Evolutionary conservation across 1,140 invertebrate species (phyloP).

Genomic region (Diachasma alloeum): DNA sequence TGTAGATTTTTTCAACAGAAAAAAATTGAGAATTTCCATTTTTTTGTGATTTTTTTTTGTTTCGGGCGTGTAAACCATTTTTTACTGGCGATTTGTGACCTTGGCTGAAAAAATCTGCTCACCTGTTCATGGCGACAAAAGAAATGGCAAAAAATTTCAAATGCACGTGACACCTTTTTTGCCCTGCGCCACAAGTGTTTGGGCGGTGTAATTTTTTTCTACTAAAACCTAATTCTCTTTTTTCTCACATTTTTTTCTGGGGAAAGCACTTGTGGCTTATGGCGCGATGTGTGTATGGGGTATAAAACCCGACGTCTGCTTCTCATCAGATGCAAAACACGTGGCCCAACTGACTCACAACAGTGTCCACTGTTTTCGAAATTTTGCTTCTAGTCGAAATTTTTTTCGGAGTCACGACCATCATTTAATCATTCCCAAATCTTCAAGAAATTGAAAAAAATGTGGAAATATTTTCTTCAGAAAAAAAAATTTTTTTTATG

Average conservation of each 20-base stretch:
- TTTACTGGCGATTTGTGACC: not conserved
- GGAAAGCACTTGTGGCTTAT: not conserved
- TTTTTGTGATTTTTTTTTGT: too few species aligned
- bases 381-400: not conserved
- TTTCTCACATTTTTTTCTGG: not conserved
- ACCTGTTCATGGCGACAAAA: not conserved
- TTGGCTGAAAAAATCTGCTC: not conserved
- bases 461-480: too few species aligned
- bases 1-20: too few species aligned
- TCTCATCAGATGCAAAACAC: not conserved
- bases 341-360: not conserved
- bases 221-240: not conserved
- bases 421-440: too few species aligned
- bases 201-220: not conserved
- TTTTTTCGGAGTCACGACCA: not conserved
- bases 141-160: not conserved
- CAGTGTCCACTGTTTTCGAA: not conserved
- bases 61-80: too few species aligned
- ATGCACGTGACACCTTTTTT: not conserved
- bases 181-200: not conserved
- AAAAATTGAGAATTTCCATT: too few species aligned
- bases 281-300: not conserved
- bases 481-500: too few species aligned
- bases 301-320: not conserved
- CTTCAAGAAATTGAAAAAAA: too few species aligned